These are phyloP conservation scores for Syngnathus scovelli DNA, from an alignment of 2,113 vertebrate species.

Conservation along the genomic window DNA sequence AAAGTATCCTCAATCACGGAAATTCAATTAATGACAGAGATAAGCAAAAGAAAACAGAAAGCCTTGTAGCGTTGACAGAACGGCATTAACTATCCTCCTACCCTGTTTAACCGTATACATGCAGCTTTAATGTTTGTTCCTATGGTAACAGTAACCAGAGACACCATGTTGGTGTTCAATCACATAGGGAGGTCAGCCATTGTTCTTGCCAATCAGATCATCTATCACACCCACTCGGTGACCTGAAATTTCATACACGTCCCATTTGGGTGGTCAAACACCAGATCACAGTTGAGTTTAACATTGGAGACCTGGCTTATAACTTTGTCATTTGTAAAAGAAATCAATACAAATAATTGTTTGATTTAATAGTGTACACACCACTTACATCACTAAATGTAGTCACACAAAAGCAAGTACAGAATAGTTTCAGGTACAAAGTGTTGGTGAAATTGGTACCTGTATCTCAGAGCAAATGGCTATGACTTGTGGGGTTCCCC, in stretches of 20 bases:
- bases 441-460: background rate
- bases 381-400: slow-evolving; percentile 16
- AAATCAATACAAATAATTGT: background rate
- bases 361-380: background rate
- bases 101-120: slow-evolving; percentile 28
- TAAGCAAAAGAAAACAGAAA: slow-evolving; percentile 23
- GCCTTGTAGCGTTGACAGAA: slow-evolving; percentile 19
- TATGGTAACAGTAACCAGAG: slow-evolving; percentile 58
- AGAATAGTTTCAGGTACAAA: too few species aligned
- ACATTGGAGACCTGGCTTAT: background rate
- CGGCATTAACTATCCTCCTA: slow-evolving; percentile 43
- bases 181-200: slow-evolving; percentile 54
- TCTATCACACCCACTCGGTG: slow-evolving; percentile 18
- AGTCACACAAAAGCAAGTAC: slow-evolving; percentile 1
- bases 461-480: background rate
- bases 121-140: slow-evolving; percentile 49
- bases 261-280: slow-evolving; percentile 4
- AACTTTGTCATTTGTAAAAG: too few species aligned
- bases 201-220: slow-evolving; percentile 47
- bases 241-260: slow-evolving; percentile 17
- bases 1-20: background rate
- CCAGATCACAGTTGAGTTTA: background rate
- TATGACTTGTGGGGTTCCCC: background rate
- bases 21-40: background rate
- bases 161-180: slow-evolving; percentile 47